Conservation (phyloP, 2,113 vertebrate species). For the Odontophorus gujanensis region DNA sequence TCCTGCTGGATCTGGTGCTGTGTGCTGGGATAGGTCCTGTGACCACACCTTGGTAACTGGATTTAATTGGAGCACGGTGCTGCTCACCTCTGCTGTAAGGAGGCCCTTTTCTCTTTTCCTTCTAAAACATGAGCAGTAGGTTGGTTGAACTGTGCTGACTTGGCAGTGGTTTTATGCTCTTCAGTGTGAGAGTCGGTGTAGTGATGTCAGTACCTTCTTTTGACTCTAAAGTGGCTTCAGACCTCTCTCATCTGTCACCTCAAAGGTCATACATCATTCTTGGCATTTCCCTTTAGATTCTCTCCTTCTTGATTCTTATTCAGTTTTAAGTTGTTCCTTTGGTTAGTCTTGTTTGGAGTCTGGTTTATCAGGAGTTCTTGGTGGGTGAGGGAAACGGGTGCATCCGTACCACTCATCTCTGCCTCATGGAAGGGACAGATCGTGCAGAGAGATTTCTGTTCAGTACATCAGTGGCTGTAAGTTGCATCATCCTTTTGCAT, state of each 20-base stretch:
- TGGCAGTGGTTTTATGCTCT: not conserved
- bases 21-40: not conserved
- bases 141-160: not conserved
- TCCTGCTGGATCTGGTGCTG: not conserved
- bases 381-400: not conserved
- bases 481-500: not conserved
- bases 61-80: not conserved
- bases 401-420: not conserved
- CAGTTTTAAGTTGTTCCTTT: not conserved
- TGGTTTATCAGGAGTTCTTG: not conserved
- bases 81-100: not conserved
- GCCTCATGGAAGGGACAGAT: not conserved
- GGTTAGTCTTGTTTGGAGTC: not conserved
- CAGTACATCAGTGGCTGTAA: rapidly evolving
- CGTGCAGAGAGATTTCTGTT: not conserved
- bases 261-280: not conserved
- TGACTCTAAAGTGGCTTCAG: not conserved
- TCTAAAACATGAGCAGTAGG: not conserved
- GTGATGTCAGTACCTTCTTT: not conserved
- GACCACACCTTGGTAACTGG: not conserved
- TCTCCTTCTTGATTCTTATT: not conserved
- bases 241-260: not conserved
- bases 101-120: not conserved
- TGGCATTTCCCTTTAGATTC: not conserved
- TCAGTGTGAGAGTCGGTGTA: not conserved